These are phyloP conservation scores for Nansenia antarctica DNA, from an alignment of 2,113 vertebrate species.

Conservation along the genomic window DNA sequence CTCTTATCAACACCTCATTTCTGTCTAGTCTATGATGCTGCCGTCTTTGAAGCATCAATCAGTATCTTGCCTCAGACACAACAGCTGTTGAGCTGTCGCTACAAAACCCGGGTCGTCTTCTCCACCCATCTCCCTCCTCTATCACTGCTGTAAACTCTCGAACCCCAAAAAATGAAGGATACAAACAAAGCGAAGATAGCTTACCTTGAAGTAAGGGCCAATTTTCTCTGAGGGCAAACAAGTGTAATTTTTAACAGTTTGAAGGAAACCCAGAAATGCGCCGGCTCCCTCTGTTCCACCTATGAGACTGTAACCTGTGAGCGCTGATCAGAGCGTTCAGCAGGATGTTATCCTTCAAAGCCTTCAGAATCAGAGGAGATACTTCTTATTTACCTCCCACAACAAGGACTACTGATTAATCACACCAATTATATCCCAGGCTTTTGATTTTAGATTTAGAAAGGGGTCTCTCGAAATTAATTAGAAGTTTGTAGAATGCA, in stretches of 20 bases:
- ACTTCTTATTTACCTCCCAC: conserved; percentile 9
- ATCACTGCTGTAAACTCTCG: conserved; percentile 17
- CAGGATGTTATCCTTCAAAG: conserved; percentile 24
- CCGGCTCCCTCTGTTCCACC: conserved; percentile 2
- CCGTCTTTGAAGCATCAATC: conserved; percentile 65
- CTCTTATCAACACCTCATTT: conserved; percentile 54
- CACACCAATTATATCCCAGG: neutral
- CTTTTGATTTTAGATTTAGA: conserved; percentile 8
- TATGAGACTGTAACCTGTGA: conserved; percentile 6
- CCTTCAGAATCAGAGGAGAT: conserved; percentile 8
- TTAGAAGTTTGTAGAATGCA: conserved; percentile 14
- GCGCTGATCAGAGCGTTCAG: neutral
- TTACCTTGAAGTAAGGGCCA: conserved; percentile 33
- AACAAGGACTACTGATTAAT: conserved; percentile 22
- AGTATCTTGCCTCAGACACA: conserved; percentile 53
- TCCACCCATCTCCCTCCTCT: conserved; percentile 38
- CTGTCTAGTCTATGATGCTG: conserved; percentile 40
- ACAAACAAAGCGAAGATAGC: too few species aligned
- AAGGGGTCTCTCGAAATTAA: neutral
- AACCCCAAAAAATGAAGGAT: conserved; percentile 21
- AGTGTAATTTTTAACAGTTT: conserved; percentile 23
- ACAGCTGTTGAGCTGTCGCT: conserved; percentile 51
- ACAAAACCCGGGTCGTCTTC: conserved; percentile 17
- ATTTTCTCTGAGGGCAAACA: conserved; percentile 5
- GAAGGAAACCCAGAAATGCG: conserved; percentile 7